These are phyloP conservation scores for Leptoteleia sp. DNA, from an alignment of 1,140 invertebrate species.

Conservation along the genomic window DNA sequence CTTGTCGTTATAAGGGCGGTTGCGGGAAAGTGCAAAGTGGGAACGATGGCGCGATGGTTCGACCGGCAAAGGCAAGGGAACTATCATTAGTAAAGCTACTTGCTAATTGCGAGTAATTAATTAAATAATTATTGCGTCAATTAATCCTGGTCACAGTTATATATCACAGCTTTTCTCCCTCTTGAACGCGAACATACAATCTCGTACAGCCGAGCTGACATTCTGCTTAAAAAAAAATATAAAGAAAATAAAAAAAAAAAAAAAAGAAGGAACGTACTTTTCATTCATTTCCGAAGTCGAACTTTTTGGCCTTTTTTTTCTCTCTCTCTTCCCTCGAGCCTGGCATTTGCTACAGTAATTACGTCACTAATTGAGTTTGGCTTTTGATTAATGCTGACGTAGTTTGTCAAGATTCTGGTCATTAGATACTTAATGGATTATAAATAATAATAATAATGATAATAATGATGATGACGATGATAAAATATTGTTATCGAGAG, in stretches of 20 bases:
- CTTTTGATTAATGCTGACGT: conserved; percentile 33
- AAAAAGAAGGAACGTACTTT: too few relatives aligned
- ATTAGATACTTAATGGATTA: conserved; percentile 9
- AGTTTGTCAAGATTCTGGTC: conserved; percentile 16
- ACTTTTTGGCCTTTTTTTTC: conserved; percentile 5
- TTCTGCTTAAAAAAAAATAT: conserved; percentile 19
- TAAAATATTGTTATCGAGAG: conserved; percentile 5
- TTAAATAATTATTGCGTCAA: conserved; percentile 69
- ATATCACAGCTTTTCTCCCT: conserved; percentile 44
- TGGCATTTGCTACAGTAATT: conserved; percentile 16
- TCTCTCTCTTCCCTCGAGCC: too few relatives aligned
- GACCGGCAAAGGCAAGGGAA: conserved; percentile 22
- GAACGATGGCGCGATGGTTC: conserved; percentile 29
- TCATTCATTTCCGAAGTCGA: conserved; percentile 11
- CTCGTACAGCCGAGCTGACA: conserved; percentile 4
- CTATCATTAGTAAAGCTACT: conserved; percentile 57
- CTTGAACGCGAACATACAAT: not conserved
- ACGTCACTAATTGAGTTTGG: conserved; percentile 28
- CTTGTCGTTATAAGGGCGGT: conserved; percentile 42
- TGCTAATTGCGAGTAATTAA: conserved; percentile 70
- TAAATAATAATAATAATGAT: too few relatives aligned
- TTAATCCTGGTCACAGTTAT: conserved; percentile 67
- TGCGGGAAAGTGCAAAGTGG: conserved; percentile 21
- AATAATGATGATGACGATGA: too few relatives aligned
- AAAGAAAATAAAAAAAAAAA: too few relatives aligned